phyloP scores from a whole-genome alignment of 2,113 vertebrate species.

The Aspidoscelis tigris region DNA sequence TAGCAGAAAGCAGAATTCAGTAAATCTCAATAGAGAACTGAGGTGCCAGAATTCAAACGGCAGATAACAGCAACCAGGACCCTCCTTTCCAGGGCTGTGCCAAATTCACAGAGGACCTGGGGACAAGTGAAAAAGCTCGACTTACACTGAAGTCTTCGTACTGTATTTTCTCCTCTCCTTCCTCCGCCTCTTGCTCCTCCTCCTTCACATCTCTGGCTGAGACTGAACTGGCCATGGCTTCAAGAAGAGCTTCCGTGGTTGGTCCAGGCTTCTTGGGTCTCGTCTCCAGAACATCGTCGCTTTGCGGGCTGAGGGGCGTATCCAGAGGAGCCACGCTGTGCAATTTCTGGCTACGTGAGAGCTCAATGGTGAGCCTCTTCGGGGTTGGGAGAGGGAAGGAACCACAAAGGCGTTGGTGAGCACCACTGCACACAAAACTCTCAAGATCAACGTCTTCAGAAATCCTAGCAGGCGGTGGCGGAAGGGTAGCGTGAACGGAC shows the following conservation, averaged over 20 bases:
- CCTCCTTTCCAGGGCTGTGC: not conserved
- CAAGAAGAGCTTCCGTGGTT: slow-evolving; percentile 73
- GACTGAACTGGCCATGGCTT: slow-evolving; percentile 63
- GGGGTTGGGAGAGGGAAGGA: slow-evolving; percentile 25
- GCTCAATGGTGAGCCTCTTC: slow-evolving; percentile 92
- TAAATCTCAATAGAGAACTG: too few species aligned
- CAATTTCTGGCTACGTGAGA: slow-evolving; percentile 91
- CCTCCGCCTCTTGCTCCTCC: slow-evolving; percentile 65
- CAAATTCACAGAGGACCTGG: slow-evolving; percentile 28
- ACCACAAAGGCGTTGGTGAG: not conserved
- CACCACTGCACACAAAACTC: slow-evolving; percentile 16
- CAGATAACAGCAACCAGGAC: not conserved
- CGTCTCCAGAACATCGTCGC: slow-evolving; percentile 80
- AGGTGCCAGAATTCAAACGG: too few species aligned
- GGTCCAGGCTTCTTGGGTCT: slow-evolving; percentile 76
- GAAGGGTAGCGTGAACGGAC: not conserved
- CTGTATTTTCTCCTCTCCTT: slow-evolving; percentile 86
- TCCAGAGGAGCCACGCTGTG: slow-evolving; percentile 92
- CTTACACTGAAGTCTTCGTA: slow-evolving; percentile 94
- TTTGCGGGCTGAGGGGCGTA: slow-evolving; percentile 84
- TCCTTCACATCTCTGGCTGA: slow-evolving; percentile 78
- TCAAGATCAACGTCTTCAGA: not conserved
- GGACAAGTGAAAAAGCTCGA: not conserved
- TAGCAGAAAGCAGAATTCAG: not conserved
- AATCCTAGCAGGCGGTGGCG: too few species aligned